Conservation (phyloP, 2,797 vertebrate species). For the Megaceryle alcyon region DNA sequence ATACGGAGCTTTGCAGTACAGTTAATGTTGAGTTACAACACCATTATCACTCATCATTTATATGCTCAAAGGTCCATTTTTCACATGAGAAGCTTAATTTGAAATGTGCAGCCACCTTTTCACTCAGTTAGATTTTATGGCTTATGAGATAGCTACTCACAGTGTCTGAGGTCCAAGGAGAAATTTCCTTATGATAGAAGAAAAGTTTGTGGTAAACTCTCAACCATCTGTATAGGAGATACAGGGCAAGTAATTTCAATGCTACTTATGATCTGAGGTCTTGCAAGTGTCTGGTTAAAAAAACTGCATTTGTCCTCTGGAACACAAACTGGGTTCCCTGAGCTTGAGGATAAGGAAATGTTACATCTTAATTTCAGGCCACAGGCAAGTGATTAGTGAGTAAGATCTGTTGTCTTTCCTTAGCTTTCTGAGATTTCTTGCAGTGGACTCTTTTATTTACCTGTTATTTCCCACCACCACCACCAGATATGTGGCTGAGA, state of each 20-base stretch:
- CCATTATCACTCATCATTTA: neutral
- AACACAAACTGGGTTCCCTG: neutral
- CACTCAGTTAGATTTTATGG: neutral
- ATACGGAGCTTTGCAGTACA: neutral
- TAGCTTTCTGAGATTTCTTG: neutral
- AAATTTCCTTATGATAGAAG: neutral
- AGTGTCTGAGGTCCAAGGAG: neutral
- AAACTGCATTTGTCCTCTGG: neutral
- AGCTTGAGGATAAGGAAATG: neutral
- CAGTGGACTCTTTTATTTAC: neutral
- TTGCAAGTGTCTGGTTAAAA: neutral
- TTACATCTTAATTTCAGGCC: neutral
- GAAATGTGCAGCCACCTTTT: neutral
- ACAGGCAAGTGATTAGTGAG: neutral
- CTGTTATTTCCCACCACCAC: neutral
- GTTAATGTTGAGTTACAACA: neutral
- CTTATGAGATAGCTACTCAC: neutral
- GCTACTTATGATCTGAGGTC: neutral
- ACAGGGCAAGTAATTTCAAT: neutral
- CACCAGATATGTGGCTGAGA: neutral
- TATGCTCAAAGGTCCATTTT: constrained; percentile 10
- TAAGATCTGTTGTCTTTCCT: neutral
- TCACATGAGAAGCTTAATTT: neutral
- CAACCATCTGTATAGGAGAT: neutral
- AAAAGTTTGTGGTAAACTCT: neutral